Evolutionary conservation across 2,113 vertebrate genomes (phyloP).

Genomic region (Rhegmatorhina hoffmannsi): DNA sequence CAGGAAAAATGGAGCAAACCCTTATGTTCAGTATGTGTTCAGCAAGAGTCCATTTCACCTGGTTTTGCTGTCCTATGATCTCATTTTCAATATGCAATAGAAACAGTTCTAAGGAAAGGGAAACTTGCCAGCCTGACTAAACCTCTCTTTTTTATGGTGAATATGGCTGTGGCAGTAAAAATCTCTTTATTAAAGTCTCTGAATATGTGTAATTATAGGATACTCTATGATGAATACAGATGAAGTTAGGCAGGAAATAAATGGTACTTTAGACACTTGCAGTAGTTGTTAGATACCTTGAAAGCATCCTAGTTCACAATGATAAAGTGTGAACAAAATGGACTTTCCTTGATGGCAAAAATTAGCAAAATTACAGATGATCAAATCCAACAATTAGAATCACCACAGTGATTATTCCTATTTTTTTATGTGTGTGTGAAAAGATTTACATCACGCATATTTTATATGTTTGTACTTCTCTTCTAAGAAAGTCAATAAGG

Average conservation of each 20-base stretch:
- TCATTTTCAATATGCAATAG: neutral
- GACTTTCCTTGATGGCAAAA: neutral
- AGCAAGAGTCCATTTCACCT: neutral
- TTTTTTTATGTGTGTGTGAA: neutral
- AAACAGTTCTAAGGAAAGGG: neutral
- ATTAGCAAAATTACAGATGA: neutral
- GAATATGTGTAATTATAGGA: neutral
- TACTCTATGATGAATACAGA: neutral
- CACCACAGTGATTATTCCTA: neutral
- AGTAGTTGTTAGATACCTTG: neutral
- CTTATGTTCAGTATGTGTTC: neutral
- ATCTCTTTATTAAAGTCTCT: slow-evolving; percentile 18
- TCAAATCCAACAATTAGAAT: neutral
- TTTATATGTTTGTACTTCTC: neutral
- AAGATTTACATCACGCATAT: neutral
- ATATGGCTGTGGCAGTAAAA: slow-evolving; percentile 1
- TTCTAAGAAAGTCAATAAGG: neutral
- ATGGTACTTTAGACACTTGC: neutral
- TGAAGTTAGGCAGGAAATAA: neutral
- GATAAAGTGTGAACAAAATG: neutral
- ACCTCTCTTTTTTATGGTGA: neutral
- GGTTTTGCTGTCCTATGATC: neutral
- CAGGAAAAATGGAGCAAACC: neutral
- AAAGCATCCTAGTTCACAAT: neutral
- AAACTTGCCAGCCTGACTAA: neutral